A percentile compares a stretch with the other conserved stretches of the same genome.
phyloP scores from a whole-genome alignment of 2,888 invertebrate species.

The Drosophila maculinotata region DNA sequence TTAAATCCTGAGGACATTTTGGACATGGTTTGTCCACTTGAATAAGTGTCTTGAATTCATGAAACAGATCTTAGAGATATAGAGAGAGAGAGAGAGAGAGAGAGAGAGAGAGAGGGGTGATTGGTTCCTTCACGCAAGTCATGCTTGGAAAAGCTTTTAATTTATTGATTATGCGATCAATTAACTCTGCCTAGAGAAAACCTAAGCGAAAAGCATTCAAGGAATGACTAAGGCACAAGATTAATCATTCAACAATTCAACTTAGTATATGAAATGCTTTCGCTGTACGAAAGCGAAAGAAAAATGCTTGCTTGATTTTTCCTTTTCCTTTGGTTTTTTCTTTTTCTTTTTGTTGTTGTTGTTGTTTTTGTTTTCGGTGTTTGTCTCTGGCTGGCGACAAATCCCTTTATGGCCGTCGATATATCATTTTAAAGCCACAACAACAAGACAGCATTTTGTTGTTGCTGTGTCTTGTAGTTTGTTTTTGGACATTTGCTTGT shows the following conservation, averaged over 20 bases:
- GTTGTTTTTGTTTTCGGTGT: slow-evolving; percentile 10
- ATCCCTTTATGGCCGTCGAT: slow-evolving; percentile 73
- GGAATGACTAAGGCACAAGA: slow-evolving; percentile 56
- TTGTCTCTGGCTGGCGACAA: slow-evolving; percentile 50
- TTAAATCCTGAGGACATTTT: no score
- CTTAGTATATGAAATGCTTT: slow-evolving; percentile 21
- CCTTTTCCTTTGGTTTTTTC: slow-evolving; percentile 11
- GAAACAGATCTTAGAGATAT: no score
- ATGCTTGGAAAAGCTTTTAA: slow-evolving; percentile 43
- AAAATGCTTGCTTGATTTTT: slow-evolving; percentile 38
- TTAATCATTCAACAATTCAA: slow-evolving; percentile 51
- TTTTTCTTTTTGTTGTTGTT: slow-evolving; percentile 5
- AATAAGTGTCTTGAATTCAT: no score
- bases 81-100: no score
- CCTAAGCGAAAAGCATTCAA: slow-evolving; percentile 11
- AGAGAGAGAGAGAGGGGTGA: neutral
- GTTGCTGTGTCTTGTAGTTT: slow-evolving; percentile 11
- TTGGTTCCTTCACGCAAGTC: slow-evolving; percentile 29
- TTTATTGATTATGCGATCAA: slow-evolving; percentile 57
- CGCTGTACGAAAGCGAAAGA: slow-evolving; percentile 5
- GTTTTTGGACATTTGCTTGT: slow-evolving; percentile 7
- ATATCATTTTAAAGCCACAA: slow-evolving; percentile 66
- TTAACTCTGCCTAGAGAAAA: slow-evolving; percentile 31
- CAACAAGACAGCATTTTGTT: slow-evolving; percentile 25
- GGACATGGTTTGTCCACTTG: no score